phyloP scores from a whole-genome alignment of 2,888 invertebrate species.

The Saturnia japonica region DNA sequence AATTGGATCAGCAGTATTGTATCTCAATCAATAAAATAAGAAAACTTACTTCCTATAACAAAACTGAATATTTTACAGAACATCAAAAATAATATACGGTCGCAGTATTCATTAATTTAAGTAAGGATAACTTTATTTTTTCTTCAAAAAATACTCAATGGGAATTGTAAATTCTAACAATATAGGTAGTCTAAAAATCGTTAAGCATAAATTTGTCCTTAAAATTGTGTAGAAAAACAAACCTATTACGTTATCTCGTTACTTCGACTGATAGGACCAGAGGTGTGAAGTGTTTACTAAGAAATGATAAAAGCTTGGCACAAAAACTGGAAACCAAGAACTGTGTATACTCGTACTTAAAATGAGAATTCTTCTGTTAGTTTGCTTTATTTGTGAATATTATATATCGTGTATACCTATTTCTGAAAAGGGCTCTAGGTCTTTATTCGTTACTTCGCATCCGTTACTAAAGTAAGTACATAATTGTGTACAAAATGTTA shows the following conservation, averaged over 20 bases:
- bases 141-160: not conserved
- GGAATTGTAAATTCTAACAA: not conserved
- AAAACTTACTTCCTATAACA: not conserved
- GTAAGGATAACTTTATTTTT: not conserved
- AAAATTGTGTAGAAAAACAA: constrained; percentile 37
- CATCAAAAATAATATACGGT: not conserved
- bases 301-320: constrained; percentile 37
- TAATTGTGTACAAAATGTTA: not conserved
- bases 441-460: not conserved
- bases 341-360: not conserved
- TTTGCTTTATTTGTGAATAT: too few relatives aligned
- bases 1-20: too few relatives aligned
- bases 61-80: not conserved
- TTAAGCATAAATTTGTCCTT: constrained; percentile 31
- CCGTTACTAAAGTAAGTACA: not conserved
- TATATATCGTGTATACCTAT: too few relatives aligned
- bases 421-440: not conserved
- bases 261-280: constrained; percentile 41
- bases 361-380: not conserved
- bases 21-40: not conserved
- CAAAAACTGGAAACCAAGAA: constrained; percentile 25
- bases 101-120: too few relatives aligned
- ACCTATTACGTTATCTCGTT: constrained; percentile 48
- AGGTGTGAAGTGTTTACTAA: constrained; percentile 47
- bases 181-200: not conserved